Base-by-base conservation (phyloP, 1,140 invertebrate species). In the Dreissena polymorpha region DNA sequence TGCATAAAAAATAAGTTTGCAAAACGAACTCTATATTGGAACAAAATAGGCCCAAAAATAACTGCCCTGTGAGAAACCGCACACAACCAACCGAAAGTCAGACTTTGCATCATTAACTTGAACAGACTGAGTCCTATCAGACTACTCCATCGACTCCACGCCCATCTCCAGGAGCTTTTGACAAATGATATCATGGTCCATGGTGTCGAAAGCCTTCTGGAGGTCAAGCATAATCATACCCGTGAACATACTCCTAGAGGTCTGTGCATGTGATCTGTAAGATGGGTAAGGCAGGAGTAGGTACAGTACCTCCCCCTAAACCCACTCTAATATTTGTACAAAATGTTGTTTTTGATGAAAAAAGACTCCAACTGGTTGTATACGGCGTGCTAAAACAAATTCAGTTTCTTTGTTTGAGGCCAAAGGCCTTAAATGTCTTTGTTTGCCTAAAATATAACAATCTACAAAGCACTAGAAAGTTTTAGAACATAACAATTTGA, bases 181-280 rank as follows among this genome's bases (percentile, higher is more conserved):
- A 71, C 69, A 71, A 21, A 39, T 13, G 23, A 71, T 29, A 12
- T 21, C 14, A 49, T 71, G 21, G 51, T 71, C 69, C 10, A 71
- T 23, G 16, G 69, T 49, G 23, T 71, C 50, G 29, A 71, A 71
- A 27, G 69, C 69, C 29, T 50, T 49, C 16, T 71, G 29, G 12
- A 71, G 69, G 51, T 71, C 69, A 12, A 71, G 69, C 69, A 71
- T 71, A 25, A 71, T 71, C 69, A 71, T 71, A 18, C 50, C 69
- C n/a, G 69, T 71, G 16, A 50, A 49, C 21, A 71, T 23, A 71
- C 69, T 18, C 13, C 69, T 21, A 39, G 21, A 25, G 13, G 29
- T 14, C 23, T 23, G 29, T 29, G 12, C 14, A 71, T 71, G 50
- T 50, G 50, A n/a, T 71, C 16, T 50, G 50, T 50, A 14, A 71